Evolutionary conservation across 2,888 invertebrate species (phyloP), one percentile per base, ranked within the genome.

Genomic region (Leucophenga montana): DNA sequence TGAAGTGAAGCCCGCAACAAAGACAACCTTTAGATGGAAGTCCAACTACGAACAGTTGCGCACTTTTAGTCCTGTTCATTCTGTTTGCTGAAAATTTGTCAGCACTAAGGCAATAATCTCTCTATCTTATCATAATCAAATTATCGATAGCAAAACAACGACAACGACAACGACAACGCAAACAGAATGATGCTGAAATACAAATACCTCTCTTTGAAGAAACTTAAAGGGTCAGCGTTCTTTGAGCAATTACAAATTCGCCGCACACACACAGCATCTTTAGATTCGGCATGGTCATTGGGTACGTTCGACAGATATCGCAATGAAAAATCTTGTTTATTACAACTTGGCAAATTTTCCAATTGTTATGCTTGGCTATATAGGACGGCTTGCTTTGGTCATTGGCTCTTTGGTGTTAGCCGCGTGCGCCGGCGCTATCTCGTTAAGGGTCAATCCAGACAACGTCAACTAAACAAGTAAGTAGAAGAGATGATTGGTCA

Each of bases 321-420:
- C 72, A 80, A 76, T 83, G 79, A 66, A 80, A 76, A 80, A 86
- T 86, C 79, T 85, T 85, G 85, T 86, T 87, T 86, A 84, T 83
- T 79, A 83, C 82, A 80, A 79, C 68, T 84, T 84, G 78, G 85
- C 86, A 81, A 86, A 85, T 80, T 79, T 78, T 77, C 77, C 76
- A 76, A 83, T 78, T 78, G 77, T 75, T 78, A 70, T 65, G 75
- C 65, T 64, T n/a, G 54, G 44, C 22, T 27, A 2, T 2, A 31
- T 61, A 67, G 66, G 22, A 46, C 68, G 73, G 18, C 2, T 69
- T 39, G 68, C 33, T 50, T 70, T 16, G 50, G 16, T 16, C 50
- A 1, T 22, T 13, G 22, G 46, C 6, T 64, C 39, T 64, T 48
- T 62, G 22, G 70, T 33, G 59, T 72, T 67, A 50, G 66, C 70